phyloP scores from a whole-genome alignment of 2,888 invertebrate genomes.

The Apamea sordens region DNA sequence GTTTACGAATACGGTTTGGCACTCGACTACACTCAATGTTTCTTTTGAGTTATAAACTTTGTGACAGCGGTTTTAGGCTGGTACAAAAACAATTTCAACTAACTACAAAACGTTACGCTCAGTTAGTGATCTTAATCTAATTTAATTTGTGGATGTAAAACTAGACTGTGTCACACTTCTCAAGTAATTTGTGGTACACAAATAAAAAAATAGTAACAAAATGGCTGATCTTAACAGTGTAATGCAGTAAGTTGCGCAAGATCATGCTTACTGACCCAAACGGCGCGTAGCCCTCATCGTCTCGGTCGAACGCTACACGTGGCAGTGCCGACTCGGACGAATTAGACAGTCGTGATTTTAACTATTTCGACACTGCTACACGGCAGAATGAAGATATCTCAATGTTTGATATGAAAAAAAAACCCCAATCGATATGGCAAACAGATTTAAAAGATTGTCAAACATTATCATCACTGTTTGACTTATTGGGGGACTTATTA shows the following conservation, averaged over 20 bases:
- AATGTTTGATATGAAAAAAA: not conserved
- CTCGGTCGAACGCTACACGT: slow-evolving; percentile 86
- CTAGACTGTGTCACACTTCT: slow-evolving; percentile 22
- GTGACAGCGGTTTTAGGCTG: not conserved
- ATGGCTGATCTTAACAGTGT: slow-evolving; percentile 56
- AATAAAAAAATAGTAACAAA: slow-evolving; percentile 35
- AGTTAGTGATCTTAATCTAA: slow-evolving; percentile 18
- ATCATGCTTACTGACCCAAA: slow-evolving; percentile 67
- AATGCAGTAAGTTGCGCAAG: slow-evolving; percentile 67
- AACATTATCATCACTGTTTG: slow-evolving; percentile 22
- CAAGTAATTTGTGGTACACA: slow-evolving; percentile 19
- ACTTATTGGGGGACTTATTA: not conserved
- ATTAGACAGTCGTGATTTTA: slow-evolving; percentile 56
- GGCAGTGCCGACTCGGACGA: slow-evolving; percentile 63
- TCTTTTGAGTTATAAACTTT: slow-evolving; percentile 1
- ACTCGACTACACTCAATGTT: not conserved
- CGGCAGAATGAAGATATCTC: slow-evolving; percentile 1
- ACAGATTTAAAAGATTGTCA: slow-evolving; percentile 25
- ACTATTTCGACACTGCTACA: slow-evolving; percentile 32
- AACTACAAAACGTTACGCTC: not conserved
- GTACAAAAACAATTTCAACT: slow-evolving; percentile 5
- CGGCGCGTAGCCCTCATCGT: slow-evolving; percentile 73
- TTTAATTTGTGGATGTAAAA: slow-evolving; percentile 34
- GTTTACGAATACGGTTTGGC: not conserved
- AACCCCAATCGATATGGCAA: slow-evolving; percentile 1